Conservation (phyloP, 2,888 invertebrate genomes). For the Agelastica alni region DNA sequence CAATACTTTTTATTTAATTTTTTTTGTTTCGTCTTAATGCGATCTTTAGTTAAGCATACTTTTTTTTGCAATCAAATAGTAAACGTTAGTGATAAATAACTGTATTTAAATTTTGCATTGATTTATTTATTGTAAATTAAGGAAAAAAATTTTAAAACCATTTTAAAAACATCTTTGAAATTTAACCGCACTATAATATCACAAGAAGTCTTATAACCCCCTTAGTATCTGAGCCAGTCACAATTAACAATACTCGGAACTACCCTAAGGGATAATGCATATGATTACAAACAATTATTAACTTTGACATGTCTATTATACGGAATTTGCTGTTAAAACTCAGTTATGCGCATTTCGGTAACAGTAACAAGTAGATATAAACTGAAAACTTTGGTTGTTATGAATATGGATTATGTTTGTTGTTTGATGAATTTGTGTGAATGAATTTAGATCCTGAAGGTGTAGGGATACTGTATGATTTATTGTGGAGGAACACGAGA, state of each 20-base stretch:
- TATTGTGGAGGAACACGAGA: too few relatives aligned
- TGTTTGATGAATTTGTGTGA: background rate
- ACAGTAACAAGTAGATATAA: slow-evolving; percentile 1
- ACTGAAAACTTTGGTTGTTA: background rate
- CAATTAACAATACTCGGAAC: slow-evolving; percentile 38
- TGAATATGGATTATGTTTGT: slow-evolving; percentile 6
- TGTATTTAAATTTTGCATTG: too few relatives aligned
- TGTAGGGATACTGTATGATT: too few relatives aligned
- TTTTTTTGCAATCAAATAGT: too few relatives aligned
- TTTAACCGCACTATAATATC: background rate
- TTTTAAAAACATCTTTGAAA: too few relatives aligned
- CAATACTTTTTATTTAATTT: too few relatives aligned
- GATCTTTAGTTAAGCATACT: too few relatives aligned
- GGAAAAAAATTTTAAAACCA: too few relatives aligned
- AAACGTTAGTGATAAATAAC: too few relatives aligned
- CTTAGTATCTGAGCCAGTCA: slow-evolving; percentile 14
- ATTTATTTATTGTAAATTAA: too few relatives aligned
- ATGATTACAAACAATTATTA: slow-evolving; percentile 44
- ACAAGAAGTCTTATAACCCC: background rate
- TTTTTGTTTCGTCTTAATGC: too few relatives aligned
- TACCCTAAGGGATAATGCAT: slow-evolving; percentile 41
- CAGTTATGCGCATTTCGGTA: slow-evolving; percentile 9
- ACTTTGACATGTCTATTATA: slow-evolving; percentile 43
- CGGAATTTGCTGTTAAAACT: slow-evolving; percentile 29
- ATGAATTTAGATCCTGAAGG: too few relatives aligned